A percentile compares a stretch with the other conserved stretches of the same genome.
Conservation (phyloP, 2,888 invertebrate species). For the Leuctra nigra region DNA sequence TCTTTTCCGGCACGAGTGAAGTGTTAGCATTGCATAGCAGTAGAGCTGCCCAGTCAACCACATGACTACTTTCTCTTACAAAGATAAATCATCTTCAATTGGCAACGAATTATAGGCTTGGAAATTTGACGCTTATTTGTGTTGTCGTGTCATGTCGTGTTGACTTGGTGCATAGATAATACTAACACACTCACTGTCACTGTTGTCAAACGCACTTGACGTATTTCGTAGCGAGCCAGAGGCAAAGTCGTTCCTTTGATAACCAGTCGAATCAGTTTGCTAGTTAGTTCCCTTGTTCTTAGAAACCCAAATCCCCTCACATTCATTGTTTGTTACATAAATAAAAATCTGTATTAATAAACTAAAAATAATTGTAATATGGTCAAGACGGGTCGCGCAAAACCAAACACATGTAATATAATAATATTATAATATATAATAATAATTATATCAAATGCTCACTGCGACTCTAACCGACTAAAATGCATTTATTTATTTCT, state of each 20-base stretch:
- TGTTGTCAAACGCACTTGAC: conserved; percentile 24
- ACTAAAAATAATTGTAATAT: conserved; percentile 27
- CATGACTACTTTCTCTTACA: neutral
- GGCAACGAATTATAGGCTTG: neutral
- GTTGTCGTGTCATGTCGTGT: conserved; percentile 3
- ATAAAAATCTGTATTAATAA: conserved; percentile 25
- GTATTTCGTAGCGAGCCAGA: conserved; percentile 9
- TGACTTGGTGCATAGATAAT: conserved; percentile 10
- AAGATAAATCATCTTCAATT: neutral
- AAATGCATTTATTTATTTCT: conserved; percentile 23
- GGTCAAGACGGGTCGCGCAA: conserved; percentile 27
- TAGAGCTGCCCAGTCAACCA: conserved; percentile 1
- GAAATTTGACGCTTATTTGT: neutral
- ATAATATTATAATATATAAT: conserved; percentile 22
- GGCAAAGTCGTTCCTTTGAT: neutral
- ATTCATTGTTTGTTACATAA: conserved; percentile 25
- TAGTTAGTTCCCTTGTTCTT: conserved; percentile 11
- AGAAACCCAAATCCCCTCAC: conserved; percentile 15
- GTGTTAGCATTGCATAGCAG: conserved; percentile 3
- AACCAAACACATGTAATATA: conserved; percentile 25
- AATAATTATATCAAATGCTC: conserved; percentile 28
- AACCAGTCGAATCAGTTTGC: conserved; percentile 9
- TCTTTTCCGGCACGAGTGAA: neutral
- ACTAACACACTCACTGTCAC: conserved; percentile 19
- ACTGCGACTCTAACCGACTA: conserved; percentile 25